Conservation (phyloP, 1,140 invertebrate genomes). For the Anthonomus grandis region DNA sequence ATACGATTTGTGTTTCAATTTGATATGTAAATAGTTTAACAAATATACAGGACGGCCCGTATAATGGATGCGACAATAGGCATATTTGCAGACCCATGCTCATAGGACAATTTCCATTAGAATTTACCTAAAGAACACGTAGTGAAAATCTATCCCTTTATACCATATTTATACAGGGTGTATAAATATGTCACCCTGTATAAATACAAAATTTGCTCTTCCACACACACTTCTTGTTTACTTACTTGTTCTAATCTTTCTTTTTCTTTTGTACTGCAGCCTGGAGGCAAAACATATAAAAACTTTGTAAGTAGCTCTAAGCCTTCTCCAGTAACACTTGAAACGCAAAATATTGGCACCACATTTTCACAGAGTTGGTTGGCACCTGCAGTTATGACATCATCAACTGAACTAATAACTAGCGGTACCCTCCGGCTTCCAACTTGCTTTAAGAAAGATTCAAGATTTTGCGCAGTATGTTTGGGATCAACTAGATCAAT, state of each 20-base stretch:
- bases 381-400: slow-evolving; percentile 66
- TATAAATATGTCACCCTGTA: too few species aligned
- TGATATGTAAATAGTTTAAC: too few species aligned
- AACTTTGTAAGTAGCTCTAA: slow-evolving; percentile 77
- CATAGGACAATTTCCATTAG: too few species aligned
- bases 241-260: slow-evolving; percentile 65
- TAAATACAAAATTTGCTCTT: too few species aligned
- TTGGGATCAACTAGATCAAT: slow-evolving; percentile 70
- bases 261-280: slow-evolving; percentile 64
- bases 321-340: slow-evolving; percentile 88
- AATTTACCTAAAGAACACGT: too few species aligned
- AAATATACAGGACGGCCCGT: too few species aligned
- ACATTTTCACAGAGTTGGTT: slow-evolving; percentile 62
- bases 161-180: too few species aligned
- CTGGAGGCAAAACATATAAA: slow-evolving; percentile 69
- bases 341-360: slow-evolving; percentile 90
- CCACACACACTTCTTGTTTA: background rate
- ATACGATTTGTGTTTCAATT: too few species aligned
- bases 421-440: slow-evolving; percentile 57
- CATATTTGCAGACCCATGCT: too few species aligned
- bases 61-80: too few species aligned
- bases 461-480: slow-evolving; percentile 60
- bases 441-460: slow-evolving; percentile 61
- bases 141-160: too few species aligned
- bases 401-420: slow-evolving; percentile 64